Evolutionary conservation across 2,888 invertebrate species (phyloP).

Genomic region (Chesias legatella): DNA sequence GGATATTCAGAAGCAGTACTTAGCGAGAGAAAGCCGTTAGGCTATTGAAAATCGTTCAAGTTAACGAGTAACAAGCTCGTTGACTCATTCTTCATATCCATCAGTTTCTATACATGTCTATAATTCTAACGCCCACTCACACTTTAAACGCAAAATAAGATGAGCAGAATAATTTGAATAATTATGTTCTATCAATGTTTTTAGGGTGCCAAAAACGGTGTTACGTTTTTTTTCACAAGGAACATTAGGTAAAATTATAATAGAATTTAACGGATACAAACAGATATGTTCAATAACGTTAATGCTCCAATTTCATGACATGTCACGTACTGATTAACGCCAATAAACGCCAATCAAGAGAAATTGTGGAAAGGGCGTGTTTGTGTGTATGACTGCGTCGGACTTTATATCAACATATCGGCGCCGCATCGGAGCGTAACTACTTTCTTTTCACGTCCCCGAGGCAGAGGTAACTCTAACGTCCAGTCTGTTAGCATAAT

Average conservation of each 20-base stretch:
- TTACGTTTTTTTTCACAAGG: too few relatives aligned
- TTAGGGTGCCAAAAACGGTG: too few relatives aligned
- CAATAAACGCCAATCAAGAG: slow-evolving; percentile 21
- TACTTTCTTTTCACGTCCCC: slow-evolving; percentile 65
- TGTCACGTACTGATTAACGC: slow-evolving; percentile 14
- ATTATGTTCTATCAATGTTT: too few relatives aligned
- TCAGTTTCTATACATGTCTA: slow-evolving; percentile 1
- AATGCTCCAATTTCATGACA: slow-evolving; percentile 1
- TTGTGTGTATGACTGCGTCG: slow-evolving; percentile 17
- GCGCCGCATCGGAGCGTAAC: slow-evolving; percentile 33
- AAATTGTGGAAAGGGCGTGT: slow-evolving; percentile 24
- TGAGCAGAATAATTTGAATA: too few relatives aligned
- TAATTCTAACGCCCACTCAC: slow-evolving; percentile 3
- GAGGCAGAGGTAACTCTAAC: slow-evolving; percentile 50
- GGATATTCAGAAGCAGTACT: not conserved
- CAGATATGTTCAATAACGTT: not conserved
- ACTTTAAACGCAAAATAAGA: not conserved
- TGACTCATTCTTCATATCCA: slow-evolving; percentile 11
- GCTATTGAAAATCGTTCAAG: slow-evolving; percentile 7
- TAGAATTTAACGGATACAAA: too few relatives aligned
- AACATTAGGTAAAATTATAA: too few relatives aligned
- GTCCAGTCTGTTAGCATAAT: slow-evolving; percentile 66
- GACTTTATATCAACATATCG: slow-evolving; percentile 32
- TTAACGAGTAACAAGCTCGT: slow-evolving; percentile 13
- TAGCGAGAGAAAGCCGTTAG: slow-evolving; percentile 13